These are phyloP conservation scores for Petroica traversi DNA, from an alignment of 2,113 vertebrate species.

Conservation along the genomic window DNA sequence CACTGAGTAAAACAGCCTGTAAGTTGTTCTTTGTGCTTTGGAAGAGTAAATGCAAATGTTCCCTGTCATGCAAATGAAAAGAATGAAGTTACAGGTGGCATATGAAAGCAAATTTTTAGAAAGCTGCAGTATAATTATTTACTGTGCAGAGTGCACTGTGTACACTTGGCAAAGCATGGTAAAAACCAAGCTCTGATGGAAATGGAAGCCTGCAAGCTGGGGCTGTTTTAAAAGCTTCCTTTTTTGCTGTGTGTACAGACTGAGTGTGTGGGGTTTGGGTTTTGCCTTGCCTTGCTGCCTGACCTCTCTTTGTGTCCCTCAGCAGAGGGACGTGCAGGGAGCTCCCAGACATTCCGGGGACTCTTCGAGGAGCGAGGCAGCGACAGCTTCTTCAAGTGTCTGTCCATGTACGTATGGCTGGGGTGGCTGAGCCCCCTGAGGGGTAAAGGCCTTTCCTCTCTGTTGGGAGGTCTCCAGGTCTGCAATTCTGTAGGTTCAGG, in stretches of 20 bases:
- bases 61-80: neutral
- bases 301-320: constrained; percentile 2
- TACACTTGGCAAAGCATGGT: neutral
- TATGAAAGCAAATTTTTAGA: neutral
- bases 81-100: neutral
- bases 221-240: neutral
- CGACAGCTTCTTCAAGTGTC: constrained; percentile 89
- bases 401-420: constrained; percentile 77
- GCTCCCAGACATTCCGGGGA: constrained; percentile 20
- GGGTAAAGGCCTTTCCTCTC: neutral
- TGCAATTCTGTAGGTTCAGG: neutral
- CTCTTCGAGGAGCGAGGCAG: constrained; percentile 74
- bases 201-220: neutral
- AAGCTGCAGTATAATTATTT: neutral
- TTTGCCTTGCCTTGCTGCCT: neutral
- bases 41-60: neutral
- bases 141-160: rapidly evolving
- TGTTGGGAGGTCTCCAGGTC: neutral
- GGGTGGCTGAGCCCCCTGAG: neutral
- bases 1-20: constrained; percentile 78
- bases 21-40: constrained; percentile 61
- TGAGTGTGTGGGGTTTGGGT: neutral
- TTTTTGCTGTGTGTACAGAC: neutral
- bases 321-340: constrained; percentile 59
- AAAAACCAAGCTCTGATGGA: neutral